These are phyloP conservation scores for Dinocampus coccinellae DNA, from an alignment of 2,888 invertebrate species.

Conservation along the genomic window DNA sequence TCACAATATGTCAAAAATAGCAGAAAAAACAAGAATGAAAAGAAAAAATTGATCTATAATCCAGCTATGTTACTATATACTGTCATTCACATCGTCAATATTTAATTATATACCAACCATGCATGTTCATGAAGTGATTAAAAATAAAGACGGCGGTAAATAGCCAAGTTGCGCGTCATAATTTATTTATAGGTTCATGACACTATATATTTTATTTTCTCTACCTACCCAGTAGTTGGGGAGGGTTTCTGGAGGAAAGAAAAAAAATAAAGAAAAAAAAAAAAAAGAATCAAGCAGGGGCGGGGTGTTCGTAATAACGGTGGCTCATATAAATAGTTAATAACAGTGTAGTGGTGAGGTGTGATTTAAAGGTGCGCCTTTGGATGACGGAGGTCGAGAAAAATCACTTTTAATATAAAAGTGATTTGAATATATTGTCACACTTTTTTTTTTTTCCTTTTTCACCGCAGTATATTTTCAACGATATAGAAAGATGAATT, in stretches of 20 bases:
- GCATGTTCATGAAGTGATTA: neutral
- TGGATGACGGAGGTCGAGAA: conserved; percentile 29
- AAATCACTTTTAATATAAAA: conserved; percentile 55
- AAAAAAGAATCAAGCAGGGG: neutral
- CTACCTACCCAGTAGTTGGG: neutral
- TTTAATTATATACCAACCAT: neutral
- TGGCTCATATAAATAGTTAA: conserved; percentile 53
- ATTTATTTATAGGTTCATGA: neutral
- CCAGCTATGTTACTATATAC: neutral
- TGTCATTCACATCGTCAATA: neutral
- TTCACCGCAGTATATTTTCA: conserved; percentile 20
- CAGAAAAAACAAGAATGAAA: neutral
- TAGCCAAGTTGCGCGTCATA: neutral
- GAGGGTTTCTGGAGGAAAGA: too few relatives aligned
- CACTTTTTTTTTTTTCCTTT: too few relatives aligned
- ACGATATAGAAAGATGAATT: conserved; percentile 3
- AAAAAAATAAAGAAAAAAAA: too few relatives aligned
- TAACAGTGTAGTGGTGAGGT: conserved; percentile 46
- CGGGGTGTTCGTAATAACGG: conserved; percentile 47
- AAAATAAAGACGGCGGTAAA: neutral
- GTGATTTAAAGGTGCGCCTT: conserved; percentile 44
- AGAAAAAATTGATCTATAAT: neutral
- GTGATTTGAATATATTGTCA: conserved; percentile 54
- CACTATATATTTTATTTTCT: neutral
- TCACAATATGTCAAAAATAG: too few relatives aligned